Conservation (phyloP, 2,113 vertebrate genomes). For the Hassar affinis region DNA sequence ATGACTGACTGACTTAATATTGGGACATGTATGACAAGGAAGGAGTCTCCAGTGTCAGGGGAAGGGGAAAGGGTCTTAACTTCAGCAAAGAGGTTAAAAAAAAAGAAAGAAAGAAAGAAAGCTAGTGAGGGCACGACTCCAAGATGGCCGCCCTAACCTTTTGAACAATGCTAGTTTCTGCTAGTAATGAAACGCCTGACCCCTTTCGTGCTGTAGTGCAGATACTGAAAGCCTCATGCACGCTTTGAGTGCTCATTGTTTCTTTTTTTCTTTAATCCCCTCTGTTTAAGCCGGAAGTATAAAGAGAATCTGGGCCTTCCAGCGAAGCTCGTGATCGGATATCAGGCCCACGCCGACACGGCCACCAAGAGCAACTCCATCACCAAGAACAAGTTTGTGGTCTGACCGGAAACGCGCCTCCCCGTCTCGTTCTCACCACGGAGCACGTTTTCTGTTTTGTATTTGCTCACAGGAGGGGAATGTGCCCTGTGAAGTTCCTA, state of each 20-base stretch:
- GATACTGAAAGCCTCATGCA: neutral
- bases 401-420: constrained; percentile 64
- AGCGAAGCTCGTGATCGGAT: constrained; percentile 77
- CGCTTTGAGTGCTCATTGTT: too few species aligned
- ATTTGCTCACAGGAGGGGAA: too few species aligned
- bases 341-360: constrained; percentile 80
- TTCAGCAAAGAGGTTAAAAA: too few species aligned
- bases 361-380: constrained; percentile 82
- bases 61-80: too few species aligned
- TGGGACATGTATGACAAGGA: too few species aligned
- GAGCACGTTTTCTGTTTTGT: neutral
- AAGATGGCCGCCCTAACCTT: neutral
- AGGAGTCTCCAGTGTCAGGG: too few species aligned
- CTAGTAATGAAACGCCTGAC: neutral
- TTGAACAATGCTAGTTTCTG: neutral
- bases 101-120: too few species aligned
- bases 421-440: neutral
- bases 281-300: constrained; percentile 71
- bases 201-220: neutral
- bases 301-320: constrained; percentile 80
- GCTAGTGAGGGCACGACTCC: too few species aligned
- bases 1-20: too few species aligned
- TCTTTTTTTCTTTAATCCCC: neutral
- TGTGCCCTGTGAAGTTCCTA: too few species aligned
- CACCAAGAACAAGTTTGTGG: constrained; percentile 80